Evolutionary conservation across 2,113 vertebrate genomes (phyloP), one percentile per base, ranked within the genome.

Genomic region (Oophaga pumilio): DNA sequence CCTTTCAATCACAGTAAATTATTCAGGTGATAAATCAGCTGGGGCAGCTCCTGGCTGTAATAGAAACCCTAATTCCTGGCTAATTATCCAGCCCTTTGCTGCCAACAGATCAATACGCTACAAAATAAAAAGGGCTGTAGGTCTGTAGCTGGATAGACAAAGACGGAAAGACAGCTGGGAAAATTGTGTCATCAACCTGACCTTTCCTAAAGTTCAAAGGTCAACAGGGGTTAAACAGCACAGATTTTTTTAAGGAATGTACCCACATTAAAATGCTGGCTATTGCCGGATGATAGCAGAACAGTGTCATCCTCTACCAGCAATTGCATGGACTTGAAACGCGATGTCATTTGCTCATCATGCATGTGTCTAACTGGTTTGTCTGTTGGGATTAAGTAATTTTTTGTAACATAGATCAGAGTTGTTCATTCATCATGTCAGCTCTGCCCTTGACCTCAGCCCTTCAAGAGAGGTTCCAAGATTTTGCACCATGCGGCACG

Each of bases 1-100:
- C 96, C 95, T 95, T 96, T 98, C 97, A 97, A 98, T 97, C 97
- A 96, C 96, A 96, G 96, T 96, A 96, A 96, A 97, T 98, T 98
- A 98, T 96, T 95, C 96, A 96, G 95, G 96, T 96, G 96, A 98
- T 99, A 97, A 97, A 98, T 99, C 97, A 98, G 96, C 93, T 95
- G 94, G 94, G 94, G 95, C 94, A 95, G 94, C 94, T 95, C 95
- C 95, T 95, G 94, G 92, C 94, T 94, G 94, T 95, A 96, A 96
- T 96, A 95, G 95, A 94, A 95, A 96, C 94, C 94, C 96, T 95
- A 96, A 96, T 95, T 95, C 95, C 94, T 96, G 94, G 93, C 96
- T 97, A 97, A 97, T 96, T 97, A 96, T 95, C 95, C 94, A 95
- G 94, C 93, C 95, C 93, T 95, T 91, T 93, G 95, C 95, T 94